phyloP scores from a whole-genome alignment of 2,888 invertebrate genomes.

The Drosophila mettleri region DNA sequence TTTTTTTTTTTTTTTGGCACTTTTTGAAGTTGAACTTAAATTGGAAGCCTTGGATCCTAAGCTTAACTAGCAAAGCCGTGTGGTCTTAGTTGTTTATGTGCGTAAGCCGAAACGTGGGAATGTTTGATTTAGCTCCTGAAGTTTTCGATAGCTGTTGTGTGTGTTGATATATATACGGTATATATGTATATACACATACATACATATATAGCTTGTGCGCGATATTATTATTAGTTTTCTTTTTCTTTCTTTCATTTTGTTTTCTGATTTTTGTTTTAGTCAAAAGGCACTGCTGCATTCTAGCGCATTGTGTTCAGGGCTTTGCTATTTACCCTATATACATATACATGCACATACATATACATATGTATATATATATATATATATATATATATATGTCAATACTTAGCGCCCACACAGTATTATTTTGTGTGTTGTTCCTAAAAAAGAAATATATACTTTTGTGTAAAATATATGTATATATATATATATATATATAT shows the following conservation, averaged over 20 bases:
- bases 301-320: slow-evolving; percentile 26
- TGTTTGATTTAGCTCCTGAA: too few relatives aligned
- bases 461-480: neutral
- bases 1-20: neutral
- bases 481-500: neutral
- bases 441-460: slow-evolving; percentile 2
- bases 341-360: neutral
- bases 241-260: neutral
- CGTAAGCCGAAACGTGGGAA: neutral
- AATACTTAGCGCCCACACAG: neutral
- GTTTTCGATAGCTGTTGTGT: neutral
- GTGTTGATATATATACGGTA: neutral
- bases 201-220: slow-evolving; percentile 11
- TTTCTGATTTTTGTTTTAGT: slow-evolving; percentile 19
- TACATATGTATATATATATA: neutral
- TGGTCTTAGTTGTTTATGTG: neutral
- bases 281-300: slow-evolving; percentile 55
- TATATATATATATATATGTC: neutral
- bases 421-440: neutral
- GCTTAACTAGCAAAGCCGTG: neutral
- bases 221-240: slow-evolving; percentile 13
- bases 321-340: slow-evolving; percentile 2
- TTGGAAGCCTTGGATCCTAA: neutral
- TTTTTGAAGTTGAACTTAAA: neutral
- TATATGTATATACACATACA: neutral